A percentile compares a stretch with the other conserved stretches of the same genome.
Evolutionary conservation across 2,888 invertebrate genomes (phyloP).

Genomic region (Glyphotaelius pellucidus): DNA sequence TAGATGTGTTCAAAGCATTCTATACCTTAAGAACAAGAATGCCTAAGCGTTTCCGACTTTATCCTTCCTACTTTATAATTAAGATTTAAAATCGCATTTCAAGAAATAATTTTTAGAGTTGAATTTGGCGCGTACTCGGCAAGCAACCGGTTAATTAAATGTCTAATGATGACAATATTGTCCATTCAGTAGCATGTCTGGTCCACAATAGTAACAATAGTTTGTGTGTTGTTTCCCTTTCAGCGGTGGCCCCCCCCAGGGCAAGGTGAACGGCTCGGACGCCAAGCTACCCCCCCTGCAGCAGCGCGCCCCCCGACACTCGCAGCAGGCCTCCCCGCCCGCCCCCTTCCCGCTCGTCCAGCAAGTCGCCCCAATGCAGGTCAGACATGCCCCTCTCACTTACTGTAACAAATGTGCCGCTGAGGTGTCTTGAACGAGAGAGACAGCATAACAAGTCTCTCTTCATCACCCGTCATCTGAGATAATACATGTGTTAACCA

Average conservation of each 20-base stretch:
- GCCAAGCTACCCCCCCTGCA: constrained; percentile 67
- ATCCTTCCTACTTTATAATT: too few relatives aligned
- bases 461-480: too few relatives aligned
- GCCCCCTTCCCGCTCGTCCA: constrained; percentile 53
- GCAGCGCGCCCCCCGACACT: constrained; percentile 68
- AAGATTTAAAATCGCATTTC: too few relatives aligned
- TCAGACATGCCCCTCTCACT: background rate
- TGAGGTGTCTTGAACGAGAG: too few relatives aligned
- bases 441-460: too few relatives aligned
- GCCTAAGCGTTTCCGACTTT: too few relatives aligned
- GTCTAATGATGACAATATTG: background rate
- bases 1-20: too few relatives aligned
- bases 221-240: constrained; percentile 52
- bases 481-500: too few relatives aligned
- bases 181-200: background rate
- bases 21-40: too few relatives aligned
- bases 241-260: constrained; percentile 59
- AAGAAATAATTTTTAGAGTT: too few relatives aligned
- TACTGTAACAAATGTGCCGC: background rate
- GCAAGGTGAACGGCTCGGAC: constrained; percentile 73
- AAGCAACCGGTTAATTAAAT: too few relatives aligned
- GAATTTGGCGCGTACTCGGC: too few relatives aligned
- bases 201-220: background rate
- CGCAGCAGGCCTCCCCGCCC: constrained; percentile 55
- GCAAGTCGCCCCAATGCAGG: constrained; percentile 41